Base-by-base conservation (phyloP, 2,113 vertebrate species). In the Ophthalmolycus amberensis region DNA sequence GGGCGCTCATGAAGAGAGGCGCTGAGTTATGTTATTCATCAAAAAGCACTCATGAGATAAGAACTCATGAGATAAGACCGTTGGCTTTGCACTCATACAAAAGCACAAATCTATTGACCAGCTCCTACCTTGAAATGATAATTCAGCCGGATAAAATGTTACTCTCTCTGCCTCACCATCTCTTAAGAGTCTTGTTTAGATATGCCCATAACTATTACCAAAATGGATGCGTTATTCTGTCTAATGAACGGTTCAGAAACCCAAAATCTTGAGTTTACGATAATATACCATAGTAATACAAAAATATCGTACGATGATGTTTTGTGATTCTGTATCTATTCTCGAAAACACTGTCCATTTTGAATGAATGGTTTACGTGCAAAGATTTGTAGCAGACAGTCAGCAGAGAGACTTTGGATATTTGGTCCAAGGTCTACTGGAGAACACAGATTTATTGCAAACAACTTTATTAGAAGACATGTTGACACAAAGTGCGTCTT, bases 21-120 rank as follows among this genome's bases (percentile, higher is more conserved):
- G 16, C 50, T 6, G 40, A 81, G 44, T 71, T 83, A 46, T 59
- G 68, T 67, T 34, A 78, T 70, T 72, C 50, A 86, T 87, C 71
- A 76, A 64, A 85, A 72, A 66, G 0, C 73, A 74, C 83, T 85
- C 34, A 54, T 63, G 66, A 90, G 74, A 72, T 75, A 72, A 66
- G 0, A 70, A 74, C 83, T 85, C 34, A 54, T 63, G 66, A 90
- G 74, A 72, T 75, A 52, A 79, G 75, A 70, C 54, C 76, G n/a
- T 34, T 73, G 62, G 78, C 29, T 84, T 75, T 44, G 15, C 50
- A 4, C 20, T 22, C 50, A 52, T 9, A 52, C 8, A 25, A 60
- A 40, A 44, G 50, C 25, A 50, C 80, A 59, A 62, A 50, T 59
- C 48, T 68, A 67, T 40, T 75, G 74, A 85, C 76, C 62, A 64